phyloP scores from a whole-genome alignment of 1,140 invertebrate species.

The Zaprionus kolodkinae region DNA sequence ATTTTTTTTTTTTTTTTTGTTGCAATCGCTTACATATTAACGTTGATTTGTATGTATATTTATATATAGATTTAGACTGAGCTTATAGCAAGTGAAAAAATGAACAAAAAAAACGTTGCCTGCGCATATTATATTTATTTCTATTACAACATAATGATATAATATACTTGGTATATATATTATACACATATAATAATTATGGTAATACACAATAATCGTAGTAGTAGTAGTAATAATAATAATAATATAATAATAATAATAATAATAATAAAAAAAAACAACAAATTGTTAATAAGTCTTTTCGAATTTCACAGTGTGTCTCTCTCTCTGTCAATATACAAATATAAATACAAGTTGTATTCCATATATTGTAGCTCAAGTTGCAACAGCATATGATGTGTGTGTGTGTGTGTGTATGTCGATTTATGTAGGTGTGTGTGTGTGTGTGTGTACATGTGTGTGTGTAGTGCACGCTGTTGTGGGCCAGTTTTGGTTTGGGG shows the following conservation, averaged over 20 bases:
- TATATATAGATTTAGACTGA: slow-evolving; percentile 7
- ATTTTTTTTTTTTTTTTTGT: slow-evolving; percentile 4
- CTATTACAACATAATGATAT: slow-evolving; percentile 43
- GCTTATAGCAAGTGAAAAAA: slow-evolving; percentile 31
- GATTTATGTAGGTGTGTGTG: slow-evolving; percentile 17
- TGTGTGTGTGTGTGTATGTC: slow-evolving; percentile 32
- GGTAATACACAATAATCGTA: slow-evolving; percentile 37
- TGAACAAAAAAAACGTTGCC: slow-evolving; percentile 33
- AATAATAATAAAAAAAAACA: slow-evolving; percentile 70
- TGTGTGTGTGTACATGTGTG: slow-evolving; percentile 38
- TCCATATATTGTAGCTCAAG: slow-evolving; percentile 42
- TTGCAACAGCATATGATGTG: slow-evolving; percentile 65
- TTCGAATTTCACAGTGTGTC: slow-evolving; percentile 81
- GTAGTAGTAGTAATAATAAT: slow-evolving; percentile 49
- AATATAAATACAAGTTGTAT: slow-evolving; percentile 61
- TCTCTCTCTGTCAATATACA: slow-evolving; percentile 67
- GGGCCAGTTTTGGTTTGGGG: slow-evolving; percentile 9
- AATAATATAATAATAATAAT: slow-evolving; percentile 54
- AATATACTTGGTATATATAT: slow-evolving; percentile 35
- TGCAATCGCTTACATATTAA: neutral
- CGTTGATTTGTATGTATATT: slow-evolving; percentile 1
- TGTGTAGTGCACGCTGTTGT: slow-evolving; percentile 20
- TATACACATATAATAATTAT: slow-evolving; percentile 39
- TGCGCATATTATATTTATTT: slow-evolving; percentile 30
- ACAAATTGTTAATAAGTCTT: slow-evolving; percentile 81